A percentile compares a stretch with the other conserved stretches of the same genome.
phyloP scores from a whole-genome alignment of 1,140 invertebrate species.

The Drosophila lini region DNA sequence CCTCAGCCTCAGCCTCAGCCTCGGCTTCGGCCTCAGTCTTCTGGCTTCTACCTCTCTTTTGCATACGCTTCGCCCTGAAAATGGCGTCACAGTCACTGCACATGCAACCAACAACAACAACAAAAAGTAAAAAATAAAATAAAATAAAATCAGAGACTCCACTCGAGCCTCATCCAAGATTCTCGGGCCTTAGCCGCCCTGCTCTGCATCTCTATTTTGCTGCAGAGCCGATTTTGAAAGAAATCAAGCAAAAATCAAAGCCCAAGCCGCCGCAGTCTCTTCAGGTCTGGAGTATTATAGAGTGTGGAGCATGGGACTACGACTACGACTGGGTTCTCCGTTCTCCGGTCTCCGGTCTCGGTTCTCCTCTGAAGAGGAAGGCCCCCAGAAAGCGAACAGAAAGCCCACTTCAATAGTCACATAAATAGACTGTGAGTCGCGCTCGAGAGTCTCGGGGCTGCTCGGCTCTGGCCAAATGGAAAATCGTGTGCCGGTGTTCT shows the following conservation, averaged over 20 bases:
- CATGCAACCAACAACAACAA: conserved; percentile 44
- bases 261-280: conserved; percentile 62
- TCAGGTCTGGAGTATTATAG: conserved; percentile 40
- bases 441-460: conserved; percentile 57
- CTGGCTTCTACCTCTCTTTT: conserved; percentile 61
- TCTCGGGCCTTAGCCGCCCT: conserved; percentile 15
- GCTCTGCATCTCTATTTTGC: conserved; percentile 77
- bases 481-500: conserved; percentile 66
- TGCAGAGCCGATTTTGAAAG: conserved; percentile 75
- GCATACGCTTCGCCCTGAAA: conserved; percentile 73
- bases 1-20: background rate
- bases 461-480: conserved; percentile 53
- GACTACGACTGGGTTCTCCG: conserved; percentile 10
- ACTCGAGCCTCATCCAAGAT: conserved; percentile 30
- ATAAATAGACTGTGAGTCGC: conserved; percentile 79
- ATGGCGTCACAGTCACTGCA: conserved; percentile 78
- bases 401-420: conserved; percentile 79
- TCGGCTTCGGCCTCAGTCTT: conserved; percentile 14
- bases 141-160: conserved; percentile 33
- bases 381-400: conserved; percentile 36
- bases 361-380: conserved; percentile 41
- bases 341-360: background rate
- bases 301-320: conserved; percentile 37
- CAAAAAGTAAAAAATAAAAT: conserved; percentile 14
- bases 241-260: conserved; percentile 84